Percentiles rank a stretch among this genome's conserved stretches.
Conservation (phyloP, 2,888 invertebrate genomes). For the Tuta absoluta region DNA sequence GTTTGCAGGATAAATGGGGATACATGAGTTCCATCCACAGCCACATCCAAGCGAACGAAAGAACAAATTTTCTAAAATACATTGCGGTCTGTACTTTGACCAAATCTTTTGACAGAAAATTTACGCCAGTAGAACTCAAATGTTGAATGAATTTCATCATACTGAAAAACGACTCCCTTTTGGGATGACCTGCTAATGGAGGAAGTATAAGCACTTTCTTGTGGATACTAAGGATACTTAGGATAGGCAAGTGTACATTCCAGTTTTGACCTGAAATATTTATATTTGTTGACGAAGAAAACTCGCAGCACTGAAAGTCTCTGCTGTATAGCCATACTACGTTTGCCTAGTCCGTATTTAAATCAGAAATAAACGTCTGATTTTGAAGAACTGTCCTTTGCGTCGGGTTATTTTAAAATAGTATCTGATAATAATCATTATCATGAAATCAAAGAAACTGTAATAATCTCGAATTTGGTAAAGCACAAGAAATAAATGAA, state of each 20-base stretch:
- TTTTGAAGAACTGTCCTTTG: too few species aligned
- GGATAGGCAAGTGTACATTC: constrained; percentile 10
- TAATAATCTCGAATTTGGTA: too few species aligned
- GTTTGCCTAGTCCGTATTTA: too few species aligned
- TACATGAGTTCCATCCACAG: constrained; percentile 28
- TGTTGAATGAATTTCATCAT: background rate
- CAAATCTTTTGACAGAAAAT: background rate
- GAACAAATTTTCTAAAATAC: background rate
- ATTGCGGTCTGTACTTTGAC: background rate
- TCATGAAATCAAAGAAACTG: too few species aligned
- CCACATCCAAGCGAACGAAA: background rate
- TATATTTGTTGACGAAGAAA: too few species aligned
- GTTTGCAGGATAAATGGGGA: constrained; percentile 41
- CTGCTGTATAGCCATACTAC: too few species aligned
- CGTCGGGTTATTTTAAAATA: too few species aligned
- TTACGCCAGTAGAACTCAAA: background rate
- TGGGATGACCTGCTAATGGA: constrained; percentile 32
- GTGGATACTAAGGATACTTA: constrained; percentile 11
- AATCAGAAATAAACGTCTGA: too few species aligned
- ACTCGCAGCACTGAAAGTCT: too few species aligned
- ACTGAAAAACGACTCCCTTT: constrained; percentile 14
- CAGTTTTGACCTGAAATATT: constrained; percentile 12
- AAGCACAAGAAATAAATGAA: too few species aligned
- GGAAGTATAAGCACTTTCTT: constrained; percentile 25
- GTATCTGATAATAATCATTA: too few species aligned